Evolutionary conservation across 2,113 vertebrate species (phyloP).

Genomic region (Hipposideros armiger): DNA sequence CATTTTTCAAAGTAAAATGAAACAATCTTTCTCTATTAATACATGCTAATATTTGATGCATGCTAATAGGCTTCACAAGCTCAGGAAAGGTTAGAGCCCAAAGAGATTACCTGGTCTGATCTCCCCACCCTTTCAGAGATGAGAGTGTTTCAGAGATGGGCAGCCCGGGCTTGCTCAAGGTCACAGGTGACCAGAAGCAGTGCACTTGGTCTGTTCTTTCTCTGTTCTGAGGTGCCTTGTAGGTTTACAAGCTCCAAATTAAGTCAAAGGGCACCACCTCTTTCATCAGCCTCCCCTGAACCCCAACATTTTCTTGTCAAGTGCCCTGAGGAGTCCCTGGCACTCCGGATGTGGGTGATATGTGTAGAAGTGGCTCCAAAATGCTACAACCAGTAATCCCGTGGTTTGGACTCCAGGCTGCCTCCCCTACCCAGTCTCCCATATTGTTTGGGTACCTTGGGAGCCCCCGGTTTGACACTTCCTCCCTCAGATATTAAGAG

Average conservation of each 20-base stretch:
- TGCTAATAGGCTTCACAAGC: not conserved
- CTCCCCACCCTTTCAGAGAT: not conserved
- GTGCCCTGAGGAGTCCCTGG: not conserved
- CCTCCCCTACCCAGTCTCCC: not conserved
- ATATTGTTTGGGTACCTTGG: not conserved
- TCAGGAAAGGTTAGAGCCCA: not conserved
- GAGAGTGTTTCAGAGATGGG: not conserved
- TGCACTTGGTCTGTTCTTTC: not conserved
- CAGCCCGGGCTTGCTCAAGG: not conserved
- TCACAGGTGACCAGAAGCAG: not conserved
- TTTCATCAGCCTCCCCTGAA: not conserved
- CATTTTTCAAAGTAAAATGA: constrained; percentile 7
- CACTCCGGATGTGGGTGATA: not conserved
- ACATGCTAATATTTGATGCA: not conserved
- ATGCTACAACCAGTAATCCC: not conserved
- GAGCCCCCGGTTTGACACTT: not conserved
- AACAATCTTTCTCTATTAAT: not conserved
- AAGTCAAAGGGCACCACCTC: not conserved
- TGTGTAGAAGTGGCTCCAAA: too few relatives aligned
- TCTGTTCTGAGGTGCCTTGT: not conserved
- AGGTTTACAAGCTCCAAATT: not conserved
- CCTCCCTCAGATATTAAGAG: not conserved
- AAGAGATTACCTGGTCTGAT: not conserved
- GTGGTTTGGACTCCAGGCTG: not conserved
- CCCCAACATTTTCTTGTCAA: not conserved